Conservation (phyloP, 2,888 invertebrate species). For the Antheraea yamamai region DNA sequence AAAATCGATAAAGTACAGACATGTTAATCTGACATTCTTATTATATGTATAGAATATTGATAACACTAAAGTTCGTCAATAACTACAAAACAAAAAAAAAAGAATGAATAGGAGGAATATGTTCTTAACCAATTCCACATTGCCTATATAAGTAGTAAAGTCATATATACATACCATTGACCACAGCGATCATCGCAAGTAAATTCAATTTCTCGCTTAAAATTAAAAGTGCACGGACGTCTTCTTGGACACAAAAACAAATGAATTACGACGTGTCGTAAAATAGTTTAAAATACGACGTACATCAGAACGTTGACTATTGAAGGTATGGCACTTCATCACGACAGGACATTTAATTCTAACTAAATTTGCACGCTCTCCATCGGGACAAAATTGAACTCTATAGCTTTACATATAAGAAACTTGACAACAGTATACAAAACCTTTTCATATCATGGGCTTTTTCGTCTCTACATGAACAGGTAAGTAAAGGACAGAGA, state of each 20-base stretch:
- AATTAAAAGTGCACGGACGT: conserved; percentile 30
- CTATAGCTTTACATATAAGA: background rate
- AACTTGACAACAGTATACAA: background rate
- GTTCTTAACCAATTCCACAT: too few species aligned
- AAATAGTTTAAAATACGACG: conserved; percentile 67
- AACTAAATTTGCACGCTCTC: background rate
- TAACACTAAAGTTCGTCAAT: too few species aligned
- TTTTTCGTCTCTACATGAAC: background rate
- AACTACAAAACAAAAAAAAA: too few species aligned
- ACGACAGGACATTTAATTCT: conserved; percentile 47
- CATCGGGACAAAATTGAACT: background rate
- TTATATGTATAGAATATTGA: too few species aligned
- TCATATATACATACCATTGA: background rate
- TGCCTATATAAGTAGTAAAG: too few species aligned
- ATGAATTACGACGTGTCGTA: conserved; percentile 67
- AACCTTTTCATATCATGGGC: background rate
- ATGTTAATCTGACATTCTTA: too few species aligned
- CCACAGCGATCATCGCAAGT: background rate
- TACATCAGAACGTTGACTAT: conserved; percentile 55
- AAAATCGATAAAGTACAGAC: too few species aligned
- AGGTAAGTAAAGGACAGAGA: conserved; percentile 42
- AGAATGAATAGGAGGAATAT: too few species aligned
- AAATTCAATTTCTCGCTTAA: conserved; percentile 4
- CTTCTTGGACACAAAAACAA: conserved; percentile 46
- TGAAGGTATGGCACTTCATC: conserved; percentile 56